Percentiles rank a stretch among this genome's conserved stretches.
Evolutionary conservation across 2,113 vertebrate genomes (phyloP).

Genomic region (Nycticryphes semicollaris): DNA sequence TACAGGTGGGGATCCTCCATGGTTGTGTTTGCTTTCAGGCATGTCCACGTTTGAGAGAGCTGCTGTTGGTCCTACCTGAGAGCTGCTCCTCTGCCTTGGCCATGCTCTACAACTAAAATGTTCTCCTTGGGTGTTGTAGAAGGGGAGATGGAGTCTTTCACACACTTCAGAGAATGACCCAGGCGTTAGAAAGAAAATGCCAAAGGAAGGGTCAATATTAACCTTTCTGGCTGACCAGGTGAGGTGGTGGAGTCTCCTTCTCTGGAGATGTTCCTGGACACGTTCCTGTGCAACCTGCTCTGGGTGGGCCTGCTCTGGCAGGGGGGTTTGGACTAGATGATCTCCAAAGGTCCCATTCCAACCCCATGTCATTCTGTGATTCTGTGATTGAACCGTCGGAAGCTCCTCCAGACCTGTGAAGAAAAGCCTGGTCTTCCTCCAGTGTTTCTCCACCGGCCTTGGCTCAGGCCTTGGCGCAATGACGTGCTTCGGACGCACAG

Average conservation of each 20-base stretch:
- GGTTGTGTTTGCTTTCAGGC: background rate
- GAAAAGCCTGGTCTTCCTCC: background rate
- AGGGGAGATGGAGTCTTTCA: background rate
- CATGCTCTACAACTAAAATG: too few species aligned
- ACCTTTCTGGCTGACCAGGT: too few species aligned
- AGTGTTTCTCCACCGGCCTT: background rate
- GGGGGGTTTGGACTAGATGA: too few species aligned
- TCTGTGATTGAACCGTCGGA: background rate
- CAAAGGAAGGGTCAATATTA: background rate
- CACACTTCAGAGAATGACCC: rapidly evolving
- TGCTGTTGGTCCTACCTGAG: background rate
- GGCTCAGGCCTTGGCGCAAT: background rate
- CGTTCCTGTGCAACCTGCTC: too few species aligned
- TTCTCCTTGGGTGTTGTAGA: too few species aligned
- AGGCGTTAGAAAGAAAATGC: background rate
- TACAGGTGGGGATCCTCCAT: background rate
- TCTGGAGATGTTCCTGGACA: too few species aligned
- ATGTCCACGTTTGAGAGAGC: background rate
- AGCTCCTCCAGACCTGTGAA: background rate
- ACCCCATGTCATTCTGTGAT: too few species aligned
- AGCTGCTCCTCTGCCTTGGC: background rate
- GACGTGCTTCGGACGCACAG: background rate
- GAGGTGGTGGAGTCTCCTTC: too few species aligned
- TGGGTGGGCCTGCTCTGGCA: too few species aligned
- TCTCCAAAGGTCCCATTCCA: too few species aligned